These are phyloP conservation scores for Machaerirhynchus nigripectus DNA, from an alignment of 2,113 vertebrate genomes.

Conservation along the genomic window DNA sequence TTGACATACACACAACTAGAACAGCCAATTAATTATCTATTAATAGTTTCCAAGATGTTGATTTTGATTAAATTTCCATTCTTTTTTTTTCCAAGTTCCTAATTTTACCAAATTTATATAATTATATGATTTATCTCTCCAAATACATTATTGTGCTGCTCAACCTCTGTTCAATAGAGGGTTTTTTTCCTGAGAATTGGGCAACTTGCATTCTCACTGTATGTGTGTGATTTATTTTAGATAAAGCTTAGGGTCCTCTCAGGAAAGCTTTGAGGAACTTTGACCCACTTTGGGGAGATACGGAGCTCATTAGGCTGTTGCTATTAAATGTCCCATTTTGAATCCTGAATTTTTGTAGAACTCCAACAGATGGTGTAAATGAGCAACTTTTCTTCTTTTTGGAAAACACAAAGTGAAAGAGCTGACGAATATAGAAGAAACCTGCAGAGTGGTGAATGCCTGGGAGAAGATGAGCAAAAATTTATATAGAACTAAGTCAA, in stretches of 20 bases:
- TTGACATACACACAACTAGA: not conserved
- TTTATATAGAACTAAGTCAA: not conserved
- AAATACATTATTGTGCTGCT: not conserved
- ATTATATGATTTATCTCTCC: not conserved
- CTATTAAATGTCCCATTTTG: not conserved
- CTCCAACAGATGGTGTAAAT: not conserved
- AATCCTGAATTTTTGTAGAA: not conserved
- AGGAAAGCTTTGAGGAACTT: not conserved
- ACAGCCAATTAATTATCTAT: not conserved
- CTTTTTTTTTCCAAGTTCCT: not conserved
- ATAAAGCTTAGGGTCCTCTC: not conserved
- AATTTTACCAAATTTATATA: not conserved
- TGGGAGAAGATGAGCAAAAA: not conserved
- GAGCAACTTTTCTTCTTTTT: not conserved
- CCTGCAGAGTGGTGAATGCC: not conserved
- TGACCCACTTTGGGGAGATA: not conserved
- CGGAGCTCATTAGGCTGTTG: not conserved
- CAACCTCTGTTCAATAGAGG: not conserved
- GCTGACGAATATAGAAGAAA: accelerated
- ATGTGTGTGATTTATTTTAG: not conserved
- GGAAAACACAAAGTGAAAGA: not conserved
- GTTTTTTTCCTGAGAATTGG: not conserved
- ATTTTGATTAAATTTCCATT: not conserved
- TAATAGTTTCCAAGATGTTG: not conserved
- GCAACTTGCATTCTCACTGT: not conserved